Conservation (phyloP, 2,113 vertebrate species). For the Aviceda subcristata region DNA sequence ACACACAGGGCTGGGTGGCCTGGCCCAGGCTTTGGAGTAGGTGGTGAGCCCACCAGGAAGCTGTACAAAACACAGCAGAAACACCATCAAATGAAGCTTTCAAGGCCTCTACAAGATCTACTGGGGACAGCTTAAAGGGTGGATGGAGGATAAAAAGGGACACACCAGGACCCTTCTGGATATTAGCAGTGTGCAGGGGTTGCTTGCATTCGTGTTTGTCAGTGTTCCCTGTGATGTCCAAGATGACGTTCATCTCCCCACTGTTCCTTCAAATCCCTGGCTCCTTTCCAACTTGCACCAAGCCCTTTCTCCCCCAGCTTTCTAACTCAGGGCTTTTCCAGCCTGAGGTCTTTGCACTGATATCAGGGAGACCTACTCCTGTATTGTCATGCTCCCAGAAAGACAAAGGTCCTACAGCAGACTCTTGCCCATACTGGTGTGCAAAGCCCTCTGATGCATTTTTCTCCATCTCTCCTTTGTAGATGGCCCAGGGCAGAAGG, state of each 20-base stretch:
- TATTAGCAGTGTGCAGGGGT: background rate
- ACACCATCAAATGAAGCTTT: background rate
- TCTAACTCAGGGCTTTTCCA: background rate
- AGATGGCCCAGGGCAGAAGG: background rate
- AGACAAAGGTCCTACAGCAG: background rate
- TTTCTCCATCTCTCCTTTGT: background rate
- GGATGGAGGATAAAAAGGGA: background rate
- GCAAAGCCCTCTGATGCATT: background rate
- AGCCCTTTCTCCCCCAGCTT: background rate
- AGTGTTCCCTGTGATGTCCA: background rate
- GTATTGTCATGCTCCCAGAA: background rate
- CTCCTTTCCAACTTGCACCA: background rate
- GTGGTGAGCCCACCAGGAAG: background rate
- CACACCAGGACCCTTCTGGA: background rate
- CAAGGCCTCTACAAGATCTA: background rate
- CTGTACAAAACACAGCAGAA: background rate
- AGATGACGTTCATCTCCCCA: background rate
- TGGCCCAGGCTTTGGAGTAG: background rate
- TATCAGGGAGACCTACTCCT: background rate
- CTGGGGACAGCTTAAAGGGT: background rate
- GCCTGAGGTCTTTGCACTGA: background rate
- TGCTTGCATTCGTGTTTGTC: background rate
- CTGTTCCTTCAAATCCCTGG: background rate
- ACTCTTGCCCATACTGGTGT: background rate
- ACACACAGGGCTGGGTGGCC: no score